phyloP scores from a whole-genome alignment of 2,888 invertebrate species.

The Aspidapion aeneum region DNA sequence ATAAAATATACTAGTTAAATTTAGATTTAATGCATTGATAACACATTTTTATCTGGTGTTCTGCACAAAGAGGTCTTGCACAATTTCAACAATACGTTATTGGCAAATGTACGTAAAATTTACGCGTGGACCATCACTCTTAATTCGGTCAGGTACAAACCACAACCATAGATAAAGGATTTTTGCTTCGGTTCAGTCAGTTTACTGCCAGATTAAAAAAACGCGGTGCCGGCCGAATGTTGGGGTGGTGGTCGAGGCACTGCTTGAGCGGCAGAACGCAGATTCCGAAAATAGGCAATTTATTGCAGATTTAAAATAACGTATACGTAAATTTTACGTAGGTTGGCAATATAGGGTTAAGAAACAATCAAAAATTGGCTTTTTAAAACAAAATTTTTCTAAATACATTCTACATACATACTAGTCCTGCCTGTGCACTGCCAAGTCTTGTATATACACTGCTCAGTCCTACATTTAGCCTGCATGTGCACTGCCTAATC shows the following conservation, averaged over 20 bases:
- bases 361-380: no score
- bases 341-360: no score
- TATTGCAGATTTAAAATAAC: not conserved
- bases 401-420: no score
- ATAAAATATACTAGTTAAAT: not conserved
- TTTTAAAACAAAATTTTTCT: no score
- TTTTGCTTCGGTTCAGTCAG: no score
- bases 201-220: not conserved
- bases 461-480: no score
- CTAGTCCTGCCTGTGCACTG: no score
- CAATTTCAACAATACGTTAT: not conserved
- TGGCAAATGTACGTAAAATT: not conserved
- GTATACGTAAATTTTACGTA: no score
- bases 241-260: not conserved
- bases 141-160: not conserved
- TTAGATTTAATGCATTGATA: not conserved
- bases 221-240: not conserved
- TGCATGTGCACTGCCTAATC: no score
- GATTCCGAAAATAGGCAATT: not conserved
- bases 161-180: no score
- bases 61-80: conserved; percentile 4
- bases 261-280: not conserved
- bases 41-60: conserved; percentile 6
- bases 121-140: not conserved
- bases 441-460: no score